Conservation (phyloP, 2,113 vertebrate species). For the Jaculus jaculus region DNA sequence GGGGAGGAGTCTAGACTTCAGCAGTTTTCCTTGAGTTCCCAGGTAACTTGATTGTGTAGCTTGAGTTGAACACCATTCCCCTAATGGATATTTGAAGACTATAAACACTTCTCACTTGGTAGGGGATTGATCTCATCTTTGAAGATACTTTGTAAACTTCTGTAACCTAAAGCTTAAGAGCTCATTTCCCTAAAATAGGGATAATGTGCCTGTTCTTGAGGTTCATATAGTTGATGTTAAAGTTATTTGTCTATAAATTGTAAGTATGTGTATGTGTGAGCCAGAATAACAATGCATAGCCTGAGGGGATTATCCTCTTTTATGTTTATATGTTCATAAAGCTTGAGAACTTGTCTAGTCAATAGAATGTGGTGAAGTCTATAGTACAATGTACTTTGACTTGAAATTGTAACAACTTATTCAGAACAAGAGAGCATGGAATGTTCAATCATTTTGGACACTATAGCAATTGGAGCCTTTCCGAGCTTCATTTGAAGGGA, state of each 20-base stretch:
- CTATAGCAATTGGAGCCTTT: constrained; percentile 37
- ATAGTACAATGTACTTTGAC: neutral
- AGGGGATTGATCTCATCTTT: neutral
- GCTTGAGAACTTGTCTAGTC: neutral
- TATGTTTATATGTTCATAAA: neutral
- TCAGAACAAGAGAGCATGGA: neutral
- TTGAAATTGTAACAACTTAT: constrained; percentile 15
- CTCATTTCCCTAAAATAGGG: neutral
- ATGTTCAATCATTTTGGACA: neutral
- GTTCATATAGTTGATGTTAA: neutral
- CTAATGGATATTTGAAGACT: neutral
- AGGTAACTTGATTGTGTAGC: neutral
- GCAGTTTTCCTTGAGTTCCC: neutral
- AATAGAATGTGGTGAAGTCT: neutral
- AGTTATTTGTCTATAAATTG: neutral
- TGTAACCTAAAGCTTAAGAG: neutral
- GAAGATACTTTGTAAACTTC: neutral
- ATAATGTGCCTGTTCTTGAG: neutral
- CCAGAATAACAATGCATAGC: too few species aligned
- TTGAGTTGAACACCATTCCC: neutral
- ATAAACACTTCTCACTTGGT: neutral
- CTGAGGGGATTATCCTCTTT: neutral
- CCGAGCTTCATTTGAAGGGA: neutral
- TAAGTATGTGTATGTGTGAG: neutral
- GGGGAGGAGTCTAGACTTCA: neutral